Conservation (phyloP, 1,140 invertebrate genomes). For the Drosophila guanche region DNA sequence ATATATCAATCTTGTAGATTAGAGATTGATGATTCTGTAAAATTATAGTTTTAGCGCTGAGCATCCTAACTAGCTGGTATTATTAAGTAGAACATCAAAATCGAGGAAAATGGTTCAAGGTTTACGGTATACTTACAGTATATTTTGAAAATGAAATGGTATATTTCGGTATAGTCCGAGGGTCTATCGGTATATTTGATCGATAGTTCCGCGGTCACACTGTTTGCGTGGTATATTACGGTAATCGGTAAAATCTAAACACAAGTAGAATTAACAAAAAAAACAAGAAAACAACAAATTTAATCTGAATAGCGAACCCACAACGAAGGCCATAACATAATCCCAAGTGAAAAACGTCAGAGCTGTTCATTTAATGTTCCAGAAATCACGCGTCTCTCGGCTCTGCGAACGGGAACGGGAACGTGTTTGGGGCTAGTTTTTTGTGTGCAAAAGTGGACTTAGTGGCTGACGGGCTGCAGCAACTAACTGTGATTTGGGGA, state of each 20-base stretch:
- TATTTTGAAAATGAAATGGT: not conserved
- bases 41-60: no score
- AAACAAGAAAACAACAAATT: not conserved
- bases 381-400: conserved; percentile 24
- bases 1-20: no score
- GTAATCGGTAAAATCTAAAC: conserved; percentile 10
- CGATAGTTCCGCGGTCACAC: not conserved
- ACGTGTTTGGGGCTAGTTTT: conserved; percentile 70
- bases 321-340: not conserved
- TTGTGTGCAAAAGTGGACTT: conserved; percentile 51
- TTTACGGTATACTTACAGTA: no score
- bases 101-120: no score
- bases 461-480: conserved; percentile 18
- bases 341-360: not conserved
- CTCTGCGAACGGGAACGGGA: conserved; percentile 42
- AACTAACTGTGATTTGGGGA: conserved; percentile 61
- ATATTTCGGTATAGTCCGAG: not conserved
- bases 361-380: not conserved
- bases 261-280: conserved; percentile 22
- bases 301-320: not conserved
- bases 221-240: not conserved
- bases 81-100: no score
- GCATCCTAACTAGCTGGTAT: no score
- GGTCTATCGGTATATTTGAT: not conserved
- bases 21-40: no score